Base-by-base conservation (phyloP, 1,140 invertebrate genomes). In the Gerris buenoi region DNA sequence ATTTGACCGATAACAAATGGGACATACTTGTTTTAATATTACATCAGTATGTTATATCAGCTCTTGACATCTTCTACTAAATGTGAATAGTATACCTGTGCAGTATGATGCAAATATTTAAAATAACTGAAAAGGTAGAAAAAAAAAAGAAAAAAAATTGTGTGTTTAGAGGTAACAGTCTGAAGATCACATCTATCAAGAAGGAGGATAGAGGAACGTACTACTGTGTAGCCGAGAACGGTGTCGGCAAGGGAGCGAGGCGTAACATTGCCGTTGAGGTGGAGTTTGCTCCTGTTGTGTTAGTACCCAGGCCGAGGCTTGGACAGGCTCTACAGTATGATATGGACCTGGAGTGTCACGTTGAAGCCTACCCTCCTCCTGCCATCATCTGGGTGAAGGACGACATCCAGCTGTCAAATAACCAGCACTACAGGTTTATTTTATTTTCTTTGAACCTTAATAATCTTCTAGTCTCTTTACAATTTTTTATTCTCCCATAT, bases 161-260 rank as follows among this genome's bases (percentile, higher is more conserved):
- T 63, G 62, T 68, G 76, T 73, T 82, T 76, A 88, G 90, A 68
- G 92, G 92, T 25, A 93, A 93, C 73, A 81, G 85, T n/a, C 78
- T 95, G 70, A 88, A 88, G 76, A 93, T 96, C 65, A 79, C 84
- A 27, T 72, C 80, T 0, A 86, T 92, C n/a, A 84, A 83, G 57
- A 95, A 93, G 75, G 89, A 93, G 76, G 89, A 94, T 77, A 82
- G 91, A 60, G 92, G 92, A 56, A 95, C 91, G 0, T 95, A 95
- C 77, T 95, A 94, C 75, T 96, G 93, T 73, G 89, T 95, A 15
- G 93, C 92, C 27, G 92, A 95, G 74, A 95, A 96, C 75, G 88
- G 86, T 25, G 91, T 95, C 0, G 91, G 91, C 63, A 85, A 85
- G 71, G 91, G 91, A 0, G 86, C 89, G 2, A 79, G 89, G 33